These are phyloP conservation scores for Empis livida DNA, from an alignment of 2,888 invertebrate species.

Conservation along the genomic window DNA sequence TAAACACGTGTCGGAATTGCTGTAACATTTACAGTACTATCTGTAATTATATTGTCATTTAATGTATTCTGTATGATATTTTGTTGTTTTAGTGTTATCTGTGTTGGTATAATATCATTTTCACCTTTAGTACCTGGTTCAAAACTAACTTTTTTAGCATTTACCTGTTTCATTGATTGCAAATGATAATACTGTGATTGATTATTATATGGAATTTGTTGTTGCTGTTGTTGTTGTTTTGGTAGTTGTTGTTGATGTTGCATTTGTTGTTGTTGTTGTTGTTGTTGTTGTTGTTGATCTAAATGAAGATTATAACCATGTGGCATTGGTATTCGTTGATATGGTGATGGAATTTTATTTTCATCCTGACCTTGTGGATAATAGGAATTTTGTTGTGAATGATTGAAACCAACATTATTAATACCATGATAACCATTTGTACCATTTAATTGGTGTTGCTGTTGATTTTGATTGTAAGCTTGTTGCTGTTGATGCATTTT, in stretches of 20 bases:
- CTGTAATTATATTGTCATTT: slow-evolving; percentile 29
- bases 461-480: not conserved
- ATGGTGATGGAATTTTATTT: slow-evolving; percentile 34
- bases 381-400: slow-evolving; percentile 11
- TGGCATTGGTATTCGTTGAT: slow-evolving; percentile 48
- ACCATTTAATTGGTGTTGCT: not conserved
- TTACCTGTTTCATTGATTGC: slow-evolving; percentile 38
- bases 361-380: slow-evolving; percentile 8
- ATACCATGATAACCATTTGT: not conserved
- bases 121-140: slow-evolving; percentile 61
- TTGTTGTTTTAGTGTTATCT: slow-evolving; percentile 5
- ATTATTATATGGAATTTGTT: slow-evolving; percentile 33
- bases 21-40: slow-evolving; percentile 22
- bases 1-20: slow-evolving; percentile 36
- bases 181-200: slow-evolving; percentile 50
- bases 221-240: slow-evolving; percentile 28
- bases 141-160: slow-evolving; percentile 54
- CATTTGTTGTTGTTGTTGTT: slow-evolving; percentile 34
- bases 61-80: slow-evolving; percentile 18
- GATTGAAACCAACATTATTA: not conserved
- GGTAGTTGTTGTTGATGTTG: slow-evolving; percentile 37
- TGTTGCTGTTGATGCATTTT: slow-evolving; percentile 19
- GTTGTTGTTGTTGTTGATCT: slow-evolving; percentile 22
- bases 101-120: slow-evolving; percentile 25
- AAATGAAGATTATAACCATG: slow-evolving; percentile 30